Evolutionary conservation across 2,113 vertebrate genomes (phyloP).

Genomic region (Picathartes gymnocephalus): DNA sequence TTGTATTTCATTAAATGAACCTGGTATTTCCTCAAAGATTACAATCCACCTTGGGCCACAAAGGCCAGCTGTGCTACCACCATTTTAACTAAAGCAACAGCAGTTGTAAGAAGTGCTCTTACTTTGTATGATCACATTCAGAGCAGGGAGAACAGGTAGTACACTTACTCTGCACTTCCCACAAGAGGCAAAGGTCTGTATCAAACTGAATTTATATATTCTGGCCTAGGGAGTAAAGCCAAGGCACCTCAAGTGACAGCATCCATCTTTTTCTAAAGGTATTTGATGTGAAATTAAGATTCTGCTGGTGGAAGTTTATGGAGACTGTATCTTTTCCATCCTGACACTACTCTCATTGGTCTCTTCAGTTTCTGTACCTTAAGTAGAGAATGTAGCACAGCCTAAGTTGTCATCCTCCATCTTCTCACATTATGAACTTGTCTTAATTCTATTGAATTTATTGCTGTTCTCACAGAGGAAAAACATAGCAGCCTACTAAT

Average conservation of each 20-base stretch:
- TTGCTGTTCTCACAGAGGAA: neutral
- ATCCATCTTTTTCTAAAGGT: neutral
- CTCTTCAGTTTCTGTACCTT: neutral
- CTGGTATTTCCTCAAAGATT: neutral
- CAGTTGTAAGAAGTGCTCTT: neutral
- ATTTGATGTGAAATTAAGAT: neutral
- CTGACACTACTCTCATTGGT: neutral
- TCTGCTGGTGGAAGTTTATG: neutral
- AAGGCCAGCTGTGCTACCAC: neutral
- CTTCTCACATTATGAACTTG: neutral
- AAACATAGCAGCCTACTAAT: neutral
- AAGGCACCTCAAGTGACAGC: neutral
- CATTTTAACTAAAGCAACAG: neutral
- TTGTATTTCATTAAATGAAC: neutral
- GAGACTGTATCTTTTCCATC: neutral
- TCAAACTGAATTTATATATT: neutral
- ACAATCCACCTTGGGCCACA: neutral
- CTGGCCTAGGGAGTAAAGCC: neutral
- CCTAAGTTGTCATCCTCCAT: neutral
- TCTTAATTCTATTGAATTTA: neutral
- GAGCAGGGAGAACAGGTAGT: neutral
- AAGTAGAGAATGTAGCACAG: neutral
- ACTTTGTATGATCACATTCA: neutral
- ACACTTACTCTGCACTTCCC: neutral
- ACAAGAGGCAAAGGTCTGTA: neutral